A percentile compares a stretch with the other conserved stretches of the same genome.
Conservation (phyloP, 2,113 vertebrate genomes). For the Mesitornis unicolor region DNA sequence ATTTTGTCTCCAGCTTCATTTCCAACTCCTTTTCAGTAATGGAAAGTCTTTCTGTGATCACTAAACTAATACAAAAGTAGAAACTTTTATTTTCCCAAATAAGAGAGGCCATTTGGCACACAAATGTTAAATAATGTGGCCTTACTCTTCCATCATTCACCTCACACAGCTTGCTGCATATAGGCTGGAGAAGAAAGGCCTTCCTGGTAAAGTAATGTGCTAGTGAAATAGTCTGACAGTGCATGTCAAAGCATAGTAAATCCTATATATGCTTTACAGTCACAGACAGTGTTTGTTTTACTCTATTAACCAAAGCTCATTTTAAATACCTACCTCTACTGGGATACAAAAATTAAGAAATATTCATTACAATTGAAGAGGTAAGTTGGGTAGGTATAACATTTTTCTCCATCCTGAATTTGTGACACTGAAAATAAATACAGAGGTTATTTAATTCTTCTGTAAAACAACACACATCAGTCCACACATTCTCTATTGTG, state of each 20-base stretch:
- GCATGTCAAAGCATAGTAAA: constrained; percentile 23
- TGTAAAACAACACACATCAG: neutral
- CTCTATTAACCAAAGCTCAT: neutral
- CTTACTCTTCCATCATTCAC: neutral
- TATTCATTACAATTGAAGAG: neutral
- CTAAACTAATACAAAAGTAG: neutral
- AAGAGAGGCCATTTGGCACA: constrained; percentile 14
- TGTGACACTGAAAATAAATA: neutral
- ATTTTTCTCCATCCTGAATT: neutral
- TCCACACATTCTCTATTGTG: neutral
- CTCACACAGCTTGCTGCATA: neutral
- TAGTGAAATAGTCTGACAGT: constrained; percentile 1
- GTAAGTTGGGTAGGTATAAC: neutral
- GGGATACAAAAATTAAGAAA: neutral
- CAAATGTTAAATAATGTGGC: neutral
- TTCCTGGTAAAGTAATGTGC: neutral
- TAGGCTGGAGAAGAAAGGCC: neutral
- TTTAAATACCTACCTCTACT: neutral
- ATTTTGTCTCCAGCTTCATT: neutral
- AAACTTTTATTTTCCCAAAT: neutral
- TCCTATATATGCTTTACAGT: neutral
- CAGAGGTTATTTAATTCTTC: neutral
- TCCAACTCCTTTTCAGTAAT: neutral
- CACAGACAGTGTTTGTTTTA: neutral
- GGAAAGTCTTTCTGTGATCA: neutral